Base-by-base conservation (phyloP, 2,113 vertebrate species). In the Poecile atricapillus region DNA sequence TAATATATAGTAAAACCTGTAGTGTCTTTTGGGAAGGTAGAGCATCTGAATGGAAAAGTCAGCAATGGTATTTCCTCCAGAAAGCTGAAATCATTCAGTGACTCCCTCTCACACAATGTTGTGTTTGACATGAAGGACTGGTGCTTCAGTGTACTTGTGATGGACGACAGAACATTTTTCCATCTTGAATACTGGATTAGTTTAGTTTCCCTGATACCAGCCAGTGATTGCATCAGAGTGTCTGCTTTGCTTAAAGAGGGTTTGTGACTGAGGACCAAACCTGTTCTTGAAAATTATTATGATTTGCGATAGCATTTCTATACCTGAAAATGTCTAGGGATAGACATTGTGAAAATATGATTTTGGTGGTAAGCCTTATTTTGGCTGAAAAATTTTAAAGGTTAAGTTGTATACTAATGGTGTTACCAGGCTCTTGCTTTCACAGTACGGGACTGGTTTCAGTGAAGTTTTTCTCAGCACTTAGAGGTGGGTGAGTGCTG, bases 151-250 rank as follows among this genome's bases (percentile, higher is more conserved):
- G 5, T 55, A 9, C 52, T 49, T 22, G 11, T 60, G 47, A 22
- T 52, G 60, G 52, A n/a, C 55, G 83, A 27, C 10, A 25, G 35
- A 47, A 63, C 0, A 1, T 18, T 88, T 64, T 63, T 56, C 14
- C 11, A 9, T 70, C 39, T n/a, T 65, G 12, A 22, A 25, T 77
- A 30, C 11, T 25, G 21, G 10, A 3, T 55, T 80, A 83, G 24
- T 64, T 93, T 91, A 13, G 47, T 52, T 94, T 90, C 46, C 27
- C 17, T 69, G 30, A 35, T 58, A 44, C 3, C 12, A 63, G 23
- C 2, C 0, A 0, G 13, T 1, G 2, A 39, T 21, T 60, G 13
- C 7, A 2, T 46, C 43, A 37, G 25, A 39, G 19, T 3, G 2
- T 15, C 6, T 0, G 7, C 24, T 82, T 79, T 80, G 16, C 59